phyloP scores from a whole-genome alignment of 2,113 vertebrate genomes.

The Chlorocebus sabaeus region DNA sequence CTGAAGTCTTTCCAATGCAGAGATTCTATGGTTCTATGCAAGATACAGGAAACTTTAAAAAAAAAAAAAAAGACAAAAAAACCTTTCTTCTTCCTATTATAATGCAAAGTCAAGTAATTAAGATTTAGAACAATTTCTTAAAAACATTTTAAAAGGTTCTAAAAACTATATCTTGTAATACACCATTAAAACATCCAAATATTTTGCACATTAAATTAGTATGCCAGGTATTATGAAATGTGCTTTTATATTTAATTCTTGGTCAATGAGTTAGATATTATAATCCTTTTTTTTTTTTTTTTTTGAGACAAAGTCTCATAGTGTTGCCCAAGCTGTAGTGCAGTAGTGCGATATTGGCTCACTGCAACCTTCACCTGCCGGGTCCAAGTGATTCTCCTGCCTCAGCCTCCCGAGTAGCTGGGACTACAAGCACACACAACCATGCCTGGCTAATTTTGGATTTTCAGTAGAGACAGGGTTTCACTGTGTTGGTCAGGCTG shows the following conservation, averaged over 20 bases:
- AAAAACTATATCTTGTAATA: background rate
- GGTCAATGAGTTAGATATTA: background rate
- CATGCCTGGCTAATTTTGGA: too few species aligned
- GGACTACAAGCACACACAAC: too few species aligned
- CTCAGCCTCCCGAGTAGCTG: too few species aligned
- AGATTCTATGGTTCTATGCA: background rate
- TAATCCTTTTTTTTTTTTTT: background rate
- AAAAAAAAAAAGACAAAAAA: background rate
- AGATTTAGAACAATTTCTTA: background rate
- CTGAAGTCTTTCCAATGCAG: background rate
- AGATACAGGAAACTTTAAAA: background rate
- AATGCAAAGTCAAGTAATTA: constrained; percentile 20
- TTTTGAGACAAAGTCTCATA: too few species aligned
- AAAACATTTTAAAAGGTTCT: background rate
- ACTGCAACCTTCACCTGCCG: too few species aligned
- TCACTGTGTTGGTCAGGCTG: too few species aligned
- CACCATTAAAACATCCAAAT: background rate
- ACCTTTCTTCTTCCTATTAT: background rate
- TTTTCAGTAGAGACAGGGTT: too few species aligned
- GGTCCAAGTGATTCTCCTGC: too few species aligned
- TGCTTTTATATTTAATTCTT: background rate
- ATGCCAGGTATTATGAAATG: background rate
- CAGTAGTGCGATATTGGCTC: too few species aligned
- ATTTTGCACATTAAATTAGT: background rate
- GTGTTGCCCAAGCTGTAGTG: too few species aligned